Evolutionary conservation across 2,797 vertebrate genomes (phyloP), one percentile per base, ranked within the genome.

Genomic region (Xerus rutilus): DNA sequence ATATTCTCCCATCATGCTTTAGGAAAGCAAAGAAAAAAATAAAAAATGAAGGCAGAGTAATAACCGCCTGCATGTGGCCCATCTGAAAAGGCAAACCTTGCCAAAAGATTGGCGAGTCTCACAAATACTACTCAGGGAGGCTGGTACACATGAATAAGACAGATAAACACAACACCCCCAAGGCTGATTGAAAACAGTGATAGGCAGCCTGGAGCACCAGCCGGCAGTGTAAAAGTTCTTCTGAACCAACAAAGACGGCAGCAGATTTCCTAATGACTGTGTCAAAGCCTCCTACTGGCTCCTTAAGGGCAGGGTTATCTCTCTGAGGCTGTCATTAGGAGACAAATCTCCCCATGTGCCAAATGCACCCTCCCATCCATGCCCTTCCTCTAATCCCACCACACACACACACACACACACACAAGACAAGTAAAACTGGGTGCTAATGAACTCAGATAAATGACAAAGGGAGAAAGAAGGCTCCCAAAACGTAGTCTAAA

Each of bases 131-230:
- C 43, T 64, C 52, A 4, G 74, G 49, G 54, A 93, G 64, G 67
- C 79, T 10, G 2, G 45, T 47, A 57, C 83, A 86, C 86, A 67
- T 62, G 83, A 96, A 88, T 78, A 94, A 93, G 86, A 74, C 91
- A 96, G 94, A 95, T 95, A 91, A 97, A 86, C 86, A 64, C 57
- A 79, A 97, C 95, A 93, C 95, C 67, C 76, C 1, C 13, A 84
- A 64, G 81, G 72, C 8, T 77, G 96, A 97, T 95, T 89, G 49
- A 45, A 45, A 89, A 57, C 3, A 0, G 21, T 0, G 84, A 95
- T 87, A 97, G 92, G 90, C 0, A 3, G 78, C 79, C 95, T 21
- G 8, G 64, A 78, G 57, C 89, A 1, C 28, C 5, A 79, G 84
- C 84, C 84, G 67, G 18, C 65, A 7, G 62, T 21, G 72, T 81